Evolutionary conservation across 2,888 invertebrate species (phyloP).

Genomic region (Philereme transversata): DNA sequence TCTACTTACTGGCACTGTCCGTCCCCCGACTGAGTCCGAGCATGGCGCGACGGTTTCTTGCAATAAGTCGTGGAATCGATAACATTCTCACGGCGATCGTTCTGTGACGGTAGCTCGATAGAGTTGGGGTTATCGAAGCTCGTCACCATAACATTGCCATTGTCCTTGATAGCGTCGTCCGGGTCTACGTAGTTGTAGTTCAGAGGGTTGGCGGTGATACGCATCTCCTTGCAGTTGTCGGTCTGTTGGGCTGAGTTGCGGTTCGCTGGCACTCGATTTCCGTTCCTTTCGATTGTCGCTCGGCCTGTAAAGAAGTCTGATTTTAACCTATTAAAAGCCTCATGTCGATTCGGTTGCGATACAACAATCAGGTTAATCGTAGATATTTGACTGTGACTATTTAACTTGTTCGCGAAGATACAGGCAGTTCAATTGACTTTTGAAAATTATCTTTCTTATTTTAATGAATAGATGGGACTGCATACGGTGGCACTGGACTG

Average conservation of each 20-base stretch:
- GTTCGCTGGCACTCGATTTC: constrained; percentile 72
- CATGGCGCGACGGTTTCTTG: constrained; percentile 82
- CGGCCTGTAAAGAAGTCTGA: constrained; percentile 65
- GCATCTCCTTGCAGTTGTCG: constrained; percentile 83
- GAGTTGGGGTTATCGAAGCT: constrained; percentile 91
- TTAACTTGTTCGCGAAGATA: too few species aligned
- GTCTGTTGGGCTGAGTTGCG: constrained; percentile 65
- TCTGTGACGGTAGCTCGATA: constrained; percentile 86
- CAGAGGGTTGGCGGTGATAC: constrained; percentile 91
- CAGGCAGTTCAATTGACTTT: too few species aligned
- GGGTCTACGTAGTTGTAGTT: constrained; percentile 88
- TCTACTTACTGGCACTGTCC: constrained; percentile 80
- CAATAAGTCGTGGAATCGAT: constrained; percentile 89
- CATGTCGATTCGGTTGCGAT: constrained; percentile 2
- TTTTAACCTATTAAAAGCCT: constrained; percentile 19
- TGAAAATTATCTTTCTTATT: too few species aligned
- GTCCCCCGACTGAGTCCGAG: constrained; percentile 70
- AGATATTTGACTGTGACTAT: too few species aligned
- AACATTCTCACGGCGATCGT: constrained; percentile 60
- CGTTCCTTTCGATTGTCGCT: constrained; percentile 85
- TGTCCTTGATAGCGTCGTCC: constrained; percentile 83
- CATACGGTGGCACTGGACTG: too few species aligned
- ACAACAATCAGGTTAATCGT: neutral
- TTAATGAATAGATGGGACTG: too few species aligned
- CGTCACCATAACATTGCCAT: constrained; percentile 83